Percentiles rank a stretch among this genome's conserved stretches.
These are phyloP conservation scores for Avahi laniger DNA, from an alignment of 2,797 vertebrate genomes.

Conservation along the genomic window DNA sequence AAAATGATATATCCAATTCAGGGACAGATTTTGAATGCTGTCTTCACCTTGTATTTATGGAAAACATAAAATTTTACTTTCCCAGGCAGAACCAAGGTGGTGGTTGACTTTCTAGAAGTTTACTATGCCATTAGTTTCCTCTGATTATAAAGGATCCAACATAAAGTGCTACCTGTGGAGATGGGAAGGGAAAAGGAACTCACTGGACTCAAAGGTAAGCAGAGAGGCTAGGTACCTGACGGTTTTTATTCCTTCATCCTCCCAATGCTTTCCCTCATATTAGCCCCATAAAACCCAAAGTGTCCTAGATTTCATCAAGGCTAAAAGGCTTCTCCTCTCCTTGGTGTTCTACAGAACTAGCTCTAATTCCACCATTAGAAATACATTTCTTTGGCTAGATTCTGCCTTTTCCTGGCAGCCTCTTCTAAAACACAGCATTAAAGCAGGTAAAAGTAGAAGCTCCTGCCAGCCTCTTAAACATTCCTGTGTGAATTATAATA, in stretches of 20 bases:
- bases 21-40: not conserved
- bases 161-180: not conserved
- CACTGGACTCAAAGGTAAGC: not conserved
- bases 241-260: not conserved
- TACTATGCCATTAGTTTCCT: not conserved
- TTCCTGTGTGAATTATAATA: not conserved
- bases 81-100: not conserved
- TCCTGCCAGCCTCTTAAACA: not conserved
- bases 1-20: not conserved
- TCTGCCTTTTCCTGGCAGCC: not conserved
- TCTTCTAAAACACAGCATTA: not conserved
- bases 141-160: not conserved
- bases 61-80: slow-evolving; percentile 51
- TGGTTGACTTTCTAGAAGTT: slow-evolving; percentile 43
- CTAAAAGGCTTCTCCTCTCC: not conserved
- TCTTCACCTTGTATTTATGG: not conserved
- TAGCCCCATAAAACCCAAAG: accelerated
- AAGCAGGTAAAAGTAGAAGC: not conserved
- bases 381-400: slow-evolving; percentile 20
- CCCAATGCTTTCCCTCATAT: not conserved
- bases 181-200: not conserved
- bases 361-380: not conserved
- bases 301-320: not conserved
- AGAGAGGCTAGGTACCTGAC: not conserved
- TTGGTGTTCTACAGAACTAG: not conserved